Conservation (phyloP, 1,140 invertebrate species). For the Conopomorpha cramerella region DNA sequence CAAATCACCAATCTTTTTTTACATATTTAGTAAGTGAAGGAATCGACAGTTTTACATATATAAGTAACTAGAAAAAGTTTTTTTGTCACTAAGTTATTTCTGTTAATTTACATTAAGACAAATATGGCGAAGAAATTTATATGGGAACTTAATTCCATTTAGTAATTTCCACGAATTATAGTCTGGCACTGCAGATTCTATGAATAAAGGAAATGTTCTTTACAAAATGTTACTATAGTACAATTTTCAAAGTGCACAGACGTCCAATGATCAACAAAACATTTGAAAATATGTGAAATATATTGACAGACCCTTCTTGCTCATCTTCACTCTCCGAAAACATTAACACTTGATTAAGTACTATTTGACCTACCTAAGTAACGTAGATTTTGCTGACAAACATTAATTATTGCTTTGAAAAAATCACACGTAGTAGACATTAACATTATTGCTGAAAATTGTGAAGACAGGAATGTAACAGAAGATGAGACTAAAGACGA, state of each 20-base stretch:
- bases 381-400: too few relatives aligned
- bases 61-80: too few relatives aligned
- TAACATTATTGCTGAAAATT: too few relatives aligned
- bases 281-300: conserved; percentile 59
- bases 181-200: conserved; percentile 11
- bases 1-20: conserved; percentile 42
- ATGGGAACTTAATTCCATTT: conserved; percentile 56
- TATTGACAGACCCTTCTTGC: conserved; percentile 36
- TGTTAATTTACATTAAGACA: conserved; percentile 39
- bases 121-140: conserved; percentile 26
- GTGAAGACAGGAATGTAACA: too few relatives aligned
- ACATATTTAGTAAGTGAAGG: conserved; percentile 47
- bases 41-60: conserved; percentile 44
- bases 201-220: conserved; percentile 7
- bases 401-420: too few relatives aligned
- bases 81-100: conserved; percentile 31
- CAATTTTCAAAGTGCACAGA: too few relatives aligned
- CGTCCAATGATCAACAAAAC: conserved; percentile 21
- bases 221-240: conserved; percentile 1
- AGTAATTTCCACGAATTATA: conserved; percentile 20
- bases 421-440: too few relatives aligned
- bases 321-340: conserved; percentile 34
- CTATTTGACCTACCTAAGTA: conserved; percentile 1
- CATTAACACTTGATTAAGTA: conserved; percentile 1
- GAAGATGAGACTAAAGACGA: too few relatives aligned